Evolutionary conservation across 1,140 invertebrate genomes (phyloP), one percentile per base, ranked within the genome.

Genomic region (Drosophila subpulchrella): DNA sequence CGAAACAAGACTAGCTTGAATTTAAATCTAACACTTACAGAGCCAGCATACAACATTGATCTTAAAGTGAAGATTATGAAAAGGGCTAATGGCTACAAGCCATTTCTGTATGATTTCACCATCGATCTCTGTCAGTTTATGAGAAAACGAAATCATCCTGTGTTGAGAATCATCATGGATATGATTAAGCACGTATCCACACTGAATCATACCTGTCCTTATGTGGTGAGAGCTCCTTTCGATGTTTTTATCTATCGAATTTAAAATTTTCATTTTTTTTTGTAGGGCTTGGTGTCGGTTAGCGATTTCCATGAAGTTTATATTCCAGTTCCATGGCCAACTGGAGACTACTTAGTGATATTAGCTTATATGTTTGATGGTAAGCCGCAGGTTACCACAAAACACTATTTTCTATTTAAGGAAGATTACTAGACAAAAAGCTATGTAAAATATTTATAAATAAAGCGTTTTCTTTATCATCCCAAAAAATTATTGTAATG

Each of bases 151-250:
- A 74, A 74, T 41, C 54, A 75, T 8, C 65, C 72, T 5, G 15
- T 70, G 1, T 15, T 55, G 2, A 75, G 70, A 10, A 47, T 80
- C 0, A 6, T 77, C 8, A 58, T 27, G 27, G 46, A 57, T 5
- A 3, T 73, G 0, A 51, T 80, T 4, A 77, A 55, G 15, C 20
- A 80, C 34, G 50, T 70, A 4, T 70, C 79, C 6, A 82, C 74
- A 4, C 1, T 82, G 0, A 82, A 82, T 50, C 79, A 82, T 17
- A 66, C 63, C 0, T 76, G 74, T 50, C 74, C 74, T 0, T 76
- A 46, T 61, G 12, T 20, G 48, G 70, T 73, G 30, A 32, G 30
- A 32, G 6, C 30, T 32, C 30, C 30, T 32, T 32, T 32, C 7
- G 30, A 32, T 6, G 30, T 6, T 32, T 32, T 1, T 6, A 32